phyloP scores from a whole-genome alignment of 2,888 invertebrate genomes.

The Drosophila sordidula region DNA sequence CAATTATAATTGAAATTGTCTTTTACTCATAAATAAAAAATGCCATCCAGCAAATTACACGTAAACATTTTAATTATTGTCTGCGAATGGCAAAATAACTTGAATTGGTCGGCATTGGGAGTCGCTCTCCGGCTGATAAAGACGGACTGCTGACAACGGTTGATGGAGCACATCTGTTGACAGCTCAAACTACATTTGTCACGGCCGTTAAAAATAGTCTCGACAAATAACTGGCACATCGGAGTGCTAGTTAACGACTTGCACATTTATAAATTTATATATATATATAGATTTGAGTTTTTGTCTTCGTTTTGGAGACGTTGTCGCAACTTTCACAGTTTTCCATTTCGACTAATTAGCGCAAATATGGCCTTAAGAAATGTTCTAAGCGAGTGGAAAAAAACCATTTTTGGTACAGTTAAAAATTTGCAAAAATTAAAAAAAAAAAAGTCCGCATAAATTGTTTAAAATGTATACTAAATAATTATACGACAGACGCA shows the following conservation, averaged over 20 bases:
- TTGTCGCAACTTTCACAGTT: constrained; percentile 59
- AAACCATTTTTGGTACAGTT: constrained; percentile 3
- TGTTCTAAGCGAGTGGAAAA: constrained; percentile 46
- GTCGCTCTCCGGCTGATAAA: constrained; percentile 29
- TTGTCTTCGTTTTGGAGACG: constrained; percentile 6
- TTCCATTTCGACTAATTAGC: constrained; percentile 51
- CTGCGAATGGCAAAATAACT: constrained; percentile 57
- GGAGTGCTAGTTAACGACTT: constrained; percentile 22
- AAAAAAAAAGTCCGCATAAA: background rate
- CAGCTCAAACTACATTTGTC: constrained; percentile 68
- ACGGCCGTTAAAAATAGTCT: constrained; percentile 34
- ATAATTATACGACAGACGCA: background rate
- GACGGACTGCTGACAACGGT: constrained; percentile 30
- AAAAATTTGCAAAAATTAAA: background rate
- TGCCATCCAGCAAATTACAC: constrained; percentile 34
- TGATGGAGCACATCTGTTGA: constrained; percentile 58
- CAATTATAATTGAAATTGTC: constrained; percentile 59
- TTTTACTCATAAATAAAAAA: constrained; percentile 19
- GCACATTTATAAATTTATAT: background rate
- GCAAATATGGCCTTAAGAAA: constrained; percentile 23
- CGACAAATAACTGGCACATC: constrained; percentile 54
- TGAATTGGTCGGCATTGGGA: constrained; percentile 21
- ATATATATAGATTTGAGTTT: constrained; percentile 1
- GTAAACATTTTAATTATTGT: constrained; percentile 73
- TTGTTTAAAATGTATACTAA: background rate